Evolutionary conservation across 2,888 invertebrate species (phyloP), one percentile per base, ranked within the genome.

Genomic region (Lycocerus yunnanus): DNA sequence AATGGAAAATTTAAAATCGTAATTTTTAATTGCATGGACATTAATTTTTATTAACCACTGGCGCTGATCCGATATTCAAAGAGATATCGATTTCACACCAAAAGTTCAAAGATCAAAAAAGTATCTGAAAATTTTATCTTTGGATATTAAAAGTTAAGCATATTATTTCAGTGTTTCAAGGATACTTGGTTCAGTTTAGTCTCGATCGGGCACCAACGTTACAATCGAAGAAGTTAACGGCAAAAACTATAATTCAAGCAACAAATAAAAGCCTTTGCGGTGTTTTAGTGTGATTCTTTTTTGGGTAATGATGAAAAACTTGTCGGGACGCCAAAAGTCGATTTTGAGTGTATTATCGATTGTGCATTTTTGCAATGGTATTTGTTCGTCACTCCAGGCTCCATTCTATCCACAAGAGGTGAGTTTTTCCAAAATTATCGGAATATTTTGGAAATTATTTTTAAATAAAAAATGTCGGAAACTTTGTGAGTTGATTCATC

Each of bases 321-420:
- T 94, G 84, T 90, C 93, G 0, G 90, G 89, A 83, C 89, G 94
- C 82, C 95, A 95, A 87, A 93, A 94, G 93, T 86, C 92, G 81
- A 94, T 94, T 1, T 89, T 95, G 60, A 88, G 93, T 58, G 93
- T 94, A 63, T 94, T 95, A 84, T 92, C 94, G 24, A 90, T 95
- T 77, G 94, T 94, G 15, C 94, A 95, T 87, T 95, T 95, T 86
- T 94, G 93, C 82, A 94, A 94, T 84, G 95, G 95, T 1, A 91
- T 95, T 77, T 94, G 95, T 86, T 94, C 95, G 1, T 94, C 95
- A 0, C 86, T 95, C 1, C 95, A 95, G 84, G 95, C 95, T 1
- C 95, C 95, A 0, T 95, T 96, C 86, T 96, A 95, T 84, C 95
- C 95, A 0, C 90, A 91, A 83, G 95, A 95, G 91, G 94, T 94